Percentiles rank a stretch among this genome's conserved stretches.
Conservation (phyloP, 2,888 invertebrate genomes). For the Tipula helvola region DNA sequence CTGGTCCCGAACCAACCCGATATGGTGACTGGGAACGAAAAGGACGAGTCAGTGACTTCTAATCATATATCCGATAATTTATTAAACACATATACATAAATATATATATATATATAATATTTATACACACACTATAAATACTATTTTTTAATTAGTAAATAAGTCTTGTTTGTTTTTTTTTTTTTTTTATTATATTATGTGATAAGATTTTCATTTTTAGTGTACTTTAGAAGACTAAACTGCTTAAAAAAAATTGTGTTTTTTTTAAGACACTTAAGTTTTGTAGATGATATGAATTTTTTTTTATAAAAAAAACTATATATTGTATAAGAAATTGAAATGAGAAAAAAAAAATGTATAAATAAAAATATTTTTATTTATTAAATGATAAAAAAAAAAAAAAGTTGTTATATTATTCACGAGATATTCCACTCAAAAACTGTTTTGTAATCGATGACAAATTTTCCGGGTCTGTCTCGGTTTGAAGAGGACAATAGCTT, state of each 20-base stretch:
- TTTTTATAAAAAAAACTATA: conserved; percentile 5
- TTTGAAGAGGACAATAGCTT: neutral
- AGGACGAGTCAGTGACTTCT: conserved; percentile 93
- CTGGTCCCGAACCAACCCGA: conserved; percentile 95
- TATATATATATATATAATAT: neutral
- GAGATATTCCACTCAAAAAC: neutral
- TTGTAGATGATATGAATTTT: neutral
- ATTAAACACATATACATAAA: neutral
- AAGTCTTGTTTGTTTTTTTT: neutral
- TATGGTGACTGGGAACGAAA: conserved; percentile 99
- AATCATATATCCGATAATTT: conserved; percentile 20
- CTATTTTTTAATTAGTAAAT: neutral
- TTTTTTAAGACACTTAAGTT: neutral
- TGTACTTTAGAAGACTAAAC: neutral
- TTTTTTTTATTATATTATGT: neutral
- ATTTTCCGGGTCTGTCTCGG: neutral
- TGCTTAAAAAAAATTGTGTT: neutral
- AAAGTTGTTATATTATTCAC: neutral
- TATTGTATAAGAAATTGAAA: neutral
- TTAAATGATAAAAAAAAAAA: neutral
- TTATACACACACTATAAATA: neutral
- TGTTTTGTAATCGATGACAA: neutral
- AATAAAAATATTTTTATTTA: conserved; percentile 6
- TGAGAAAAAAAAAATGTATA: neutral
- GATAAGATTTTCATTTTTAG: neutral